A percentile compares a stretch with the other conserved stretches of the same genome.
These are phyloP conservation scores for Ptychadena robeensis DNA, from an alignment of 2,797 vertebrate species.

Conservation along the genomic window DNA sequence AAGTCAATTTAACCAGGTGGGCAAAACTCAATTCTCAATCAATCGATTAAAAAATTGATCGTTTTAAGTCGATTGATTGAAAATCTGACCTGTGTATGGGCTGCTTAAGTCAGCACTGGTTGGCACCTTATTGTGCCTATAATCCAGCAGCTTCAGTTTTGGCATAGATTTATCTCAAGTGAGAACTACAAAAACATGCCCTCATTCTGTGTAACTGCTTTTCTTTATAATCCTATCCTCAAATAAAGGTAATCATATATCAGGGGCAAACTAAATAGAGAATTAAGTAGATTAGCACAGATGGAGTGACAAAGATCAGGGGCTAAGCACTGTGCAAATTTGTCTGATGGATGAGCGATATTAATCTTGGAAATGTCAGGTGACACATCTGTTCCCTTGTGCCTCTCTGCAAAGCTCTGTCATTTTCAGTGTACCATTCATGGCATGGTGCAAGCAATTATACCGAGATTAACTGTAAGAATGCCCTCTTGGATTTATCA, in stretches of 20 bases:
- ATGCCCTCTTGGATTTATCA: neutral
- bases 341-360: conserved; percentile 3
- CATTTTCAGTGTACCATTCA: neutral
- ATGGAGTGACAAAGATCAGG: conserved; percentile 1
- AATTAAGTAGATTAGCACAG: neutral
- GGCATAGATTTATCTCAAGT: neutral
- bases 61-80: too few relatives aligned
- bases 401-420: neutral
- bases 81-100: too few relatives aligned
- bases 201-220: neutral
- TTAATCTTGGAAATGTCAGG: conserved; percentile 2
- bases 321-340: conserved; percentile 9
- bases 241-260: conserved; percentile 9
- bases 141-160: neutral
- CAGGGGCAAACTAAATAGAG: neutral
- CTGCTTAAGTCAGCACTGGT: too few relatives aligned
- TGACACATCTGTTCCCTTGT: conserved; percentile 10
- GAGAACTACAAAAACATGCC: neutral
- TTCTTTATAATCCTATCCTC: neutral
- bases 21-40: too few relatives aligned
- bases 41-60: too few relatives aligned
- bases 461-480: neutral
- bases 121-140: neutral
- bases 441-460: neutral
- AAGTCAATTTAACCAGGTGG: too few relatives aligned